Percentiles rank a stretch among this genome's conserved stretches.
These are phyloP conservation scores for Meta bourneti DNA, from an alignment of 2,888 invertebrate genomes.

Conservation along the genomic window DNA sequence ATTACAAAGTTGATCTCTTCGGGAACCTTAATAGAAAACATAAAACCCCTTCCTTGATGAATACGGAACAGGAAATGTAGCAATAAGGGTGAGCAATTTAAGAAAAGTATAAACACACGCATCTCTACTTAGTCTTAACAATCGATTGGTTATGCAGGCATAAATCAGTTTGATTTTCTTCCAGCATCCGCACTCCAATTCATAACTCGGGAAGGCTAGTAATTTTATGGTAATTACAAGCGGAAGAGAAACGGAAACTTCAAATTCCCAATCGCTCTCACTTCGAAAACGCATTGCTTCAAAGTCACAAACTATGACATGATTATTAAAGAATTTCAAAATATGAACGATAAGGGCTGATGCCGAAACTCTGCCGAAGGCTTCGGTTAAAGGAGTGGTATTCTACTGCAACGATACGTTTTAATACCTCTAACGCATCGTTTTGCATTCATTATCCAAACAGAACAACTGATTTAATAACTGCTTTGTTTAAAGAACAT, in stretches of 20 bases:
- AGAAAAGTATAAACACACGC: not conserved
- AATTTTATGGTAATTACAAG: not conserved
- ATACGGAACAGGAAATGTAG: not conserved
- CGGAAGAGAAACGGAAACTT: not conserved
- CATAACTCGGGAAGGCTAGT: not conserved
- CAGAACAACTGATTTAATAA: not conserved
- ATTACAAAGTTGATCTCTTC: not conserved
- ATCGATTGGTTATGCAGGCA: not conserved
- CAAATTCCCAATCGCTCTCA: not conserved
- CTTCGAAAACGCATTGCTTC: not conserved
- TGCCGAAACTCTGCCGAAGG: not conserved
- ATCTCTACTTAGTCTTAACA: not conserved
- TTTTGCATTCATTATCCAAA: not conserved
- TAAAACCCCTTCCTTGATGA: not conserved
- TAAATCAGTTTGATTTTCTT: not conserved
- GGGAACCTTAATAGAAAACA: not conserved
- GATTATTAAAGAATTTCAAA: not conserved
- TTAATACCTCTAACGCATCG: not conserved
- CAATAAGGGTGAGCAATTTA: not conserved
- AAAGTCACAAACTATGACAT: not conserved
- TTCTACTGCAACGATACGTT: not conserved
- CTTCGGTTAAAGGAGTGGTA: not conserved
- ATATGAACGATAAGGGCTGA: not conserved
- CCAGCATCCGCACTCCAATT: not conserved
- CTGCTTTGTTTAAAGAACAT: not conserved